Evolutionary conservation across 2,797 vertebrate species (phyloP).

Genomic region (Crax fasciolata): DNA sequence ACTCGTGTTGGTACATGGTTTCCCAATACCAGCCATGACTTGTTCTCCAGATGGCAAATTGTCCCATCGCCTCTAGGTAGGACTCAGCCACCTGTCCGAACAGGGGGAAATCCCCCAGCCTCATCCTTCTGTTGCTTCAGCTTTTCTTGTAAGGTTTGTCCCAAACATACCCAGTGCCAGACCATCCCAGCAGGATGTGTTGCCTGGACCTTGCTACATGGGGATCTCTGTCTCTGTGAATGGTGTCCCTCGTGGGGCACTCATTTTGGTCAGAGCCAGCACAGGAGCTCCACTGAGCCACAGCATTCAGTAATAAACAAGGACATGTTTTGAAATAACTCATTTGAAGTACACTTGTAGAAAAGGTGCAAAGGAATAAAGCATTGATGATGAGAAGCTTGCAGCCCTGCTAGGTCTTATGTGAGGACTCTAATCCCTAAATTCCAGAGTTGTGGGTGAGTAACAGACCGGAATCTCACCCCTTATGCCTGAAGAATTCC

Average conservation of each 20-base stretch:
- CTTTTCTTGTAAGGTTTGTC: neutral
- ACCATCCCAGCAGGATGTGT: neutral
- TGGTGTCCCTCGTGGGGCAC: neutral
- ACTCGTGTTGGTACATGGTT: neutral
- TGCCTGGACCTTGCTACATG: neutral
- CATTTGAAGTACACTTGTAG: neutral
- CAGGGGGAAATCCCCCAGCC: neutral
- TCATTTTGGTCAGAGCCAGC: neutral
- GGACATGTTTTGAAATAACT: neutral
- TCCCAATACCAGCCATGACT: neutral
- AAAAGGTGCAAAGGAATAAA: neutral
- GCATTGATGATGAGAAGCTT: neutral
- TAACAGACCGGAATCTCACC: neutral
- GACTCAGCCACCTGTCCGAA: neutral
- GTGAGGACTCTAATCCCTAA: neutral
- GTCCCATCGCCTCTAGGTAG: neutral
- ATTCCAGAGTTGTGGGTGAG: neutral
- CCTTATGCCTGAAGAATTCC: neutral
- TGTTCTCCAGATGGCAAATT: slow-evolving; percentile 20
- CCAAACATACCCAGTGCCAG: neutral
- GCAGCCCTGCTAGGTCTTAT: neutral
- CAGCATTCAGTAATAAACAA: neutral
- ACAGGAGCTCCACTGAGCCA: neutral
- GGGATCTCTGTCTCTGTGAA: neutral
- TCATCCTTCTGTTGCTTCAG: neutral